Evolutionary conservation across 2,797 vertebrate genomes (phyloP).

Genomic region (Leptodactylus fallax): DNA sequence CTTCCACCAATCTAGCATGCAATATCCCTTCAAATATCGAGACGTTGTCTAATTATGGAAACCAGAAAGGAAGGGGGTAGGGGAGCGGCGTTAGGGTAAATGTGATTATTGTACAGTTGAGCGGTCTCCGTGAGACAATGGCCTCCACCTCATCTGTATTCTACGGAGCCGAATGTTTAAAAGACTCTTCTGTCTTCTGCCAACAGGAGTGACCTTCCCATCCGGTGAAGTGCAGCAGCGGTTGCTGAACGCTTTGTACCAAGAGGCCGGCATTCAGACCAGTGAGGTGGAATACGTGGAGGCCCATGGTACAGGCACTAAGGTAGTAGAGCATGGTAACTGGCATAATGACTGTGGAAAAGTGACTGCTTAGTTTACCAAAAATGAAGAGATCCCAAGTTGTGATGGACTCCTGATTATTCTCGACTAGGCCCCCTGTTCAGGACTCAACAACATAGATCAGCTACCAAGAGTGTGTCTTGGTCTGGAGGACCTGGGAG

Average conservation of each 20-base stretch:
- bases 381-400: too few species aligned
- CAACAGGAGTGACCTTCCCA: conserved; percentile 92
- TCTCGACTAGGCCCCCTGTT: too few species aligned
- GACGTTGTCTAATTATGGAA: background rate
- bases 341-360: too few species aligned
- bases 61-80: background rate
- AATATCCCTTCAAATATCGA: too few species aligned
- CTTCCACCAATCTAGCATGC: too few species aligned
- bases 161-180: background rate
- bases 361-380: too few species aligned
- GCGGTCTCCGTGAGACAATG: background rate
- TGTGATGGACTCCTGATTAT: too few species aligned
- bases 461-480: too few species aligned
- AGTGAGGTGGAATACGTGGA: conserved; percentile 91
- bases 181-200: conserved; percentile 29
- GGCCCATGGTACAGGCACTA: conserved; percentile 96
- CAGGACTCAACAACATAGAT: too few species aligned
- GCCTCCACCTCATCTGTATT: conserved; percentile 25
- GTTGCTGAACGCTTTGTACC: conserved; percentile 83
- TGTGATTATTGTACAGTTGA: background rate
- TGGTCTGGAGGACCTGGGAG: too few species aligned
- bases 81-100: background rate
- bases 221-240: conserved; percentile 88
- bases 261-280: conserved; percentile 76
- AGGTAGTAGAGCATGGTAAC: conserved; percentile 75